Conservation (phyloP, 2,797 vertebrate genomes). For the Neopelma chrysocephalum region DNA sequence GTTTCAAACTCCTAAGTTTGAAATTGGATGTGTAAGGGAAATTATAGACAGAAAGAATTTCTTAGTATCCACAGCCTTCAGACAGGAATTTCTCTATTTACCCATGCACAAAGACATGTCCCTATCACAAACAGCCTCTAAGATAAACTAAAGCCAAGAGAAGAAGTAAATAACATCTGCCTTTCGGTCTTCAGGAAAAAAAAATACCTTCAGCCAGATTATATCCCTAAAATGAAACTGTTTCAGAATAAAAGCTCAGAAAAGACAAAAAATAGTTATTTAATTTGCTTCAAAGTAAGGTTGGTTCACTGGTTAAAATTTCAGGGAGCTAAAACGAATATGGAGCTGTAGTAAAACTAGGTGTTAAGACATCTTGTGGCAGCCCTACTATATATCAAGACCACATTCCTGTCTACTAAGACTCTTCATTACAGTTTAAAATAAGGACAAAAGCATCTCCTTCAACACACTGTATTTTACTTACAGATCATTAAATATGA, state of each 20-base stretch:
- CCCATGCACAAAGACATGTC: neutral
- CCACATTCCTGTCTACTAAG: neutral
- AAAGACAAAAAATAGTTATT: neutral
- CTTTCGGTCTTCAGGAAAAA: neutral
- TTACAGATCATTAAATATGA: neutral
- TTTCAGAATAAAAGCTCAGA: neutral
- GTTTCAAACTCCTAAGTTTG: neutral
- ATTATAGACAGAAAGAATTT: neutral
- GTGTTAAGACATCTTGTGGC: neutral
- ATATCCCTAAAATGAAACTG: neutral
- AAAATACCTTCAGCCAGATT: neutral
- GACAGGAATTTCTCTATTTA: conserved; percentile 2
- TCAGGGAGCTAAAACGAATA: neutral
- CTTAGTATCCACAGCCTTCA: neutral
- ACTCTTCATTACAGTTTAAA: neutral
- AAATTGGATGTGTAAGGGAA: neutral
- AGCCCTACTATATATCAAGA: neutral
- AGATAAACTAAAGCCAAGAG: conserved; percentile 33
- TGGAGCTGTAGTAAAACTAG: neutral
- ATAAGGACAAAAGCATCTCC: neutral
- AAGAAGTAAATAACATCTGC: neutral
- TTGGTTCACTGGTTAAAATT: neutral
- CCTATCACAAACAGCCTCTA: neutral
- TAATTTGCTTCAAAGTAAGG: neutral
- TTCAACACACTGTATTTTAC: neutral